Evolutionary conservation across 2,888 invertebrate species (phyloP).

Genomic region (Leucophenga montana): DNA sequence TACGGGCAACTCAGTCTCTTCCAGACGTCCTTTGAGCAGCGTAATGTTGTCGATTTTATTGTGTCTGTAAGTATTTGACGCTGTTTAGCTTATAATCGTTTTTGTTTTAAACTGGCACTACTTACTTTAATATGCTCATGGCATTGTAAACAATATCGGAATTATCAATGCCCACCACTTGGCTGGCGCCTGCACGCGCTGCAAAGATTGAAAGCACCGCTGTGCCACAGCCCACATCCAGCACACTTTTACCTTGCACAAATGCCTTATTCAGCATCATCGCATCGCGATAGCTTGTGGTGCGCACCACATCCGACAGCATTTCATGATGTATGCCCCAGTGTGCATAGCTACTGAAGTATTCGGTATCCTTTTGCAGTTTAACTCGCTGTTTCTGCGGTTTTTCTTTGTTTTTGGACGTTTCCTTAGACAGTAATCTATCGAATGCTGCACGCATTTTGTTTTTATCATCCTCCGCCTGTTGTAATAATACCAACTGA

Average conservation of each 20-base stretch:
- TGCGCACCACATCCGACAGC: slow-evolving; percentile 90
- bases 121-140: slow-evolving; percentile 90
- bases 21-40: slow-evolving; percentile 88
- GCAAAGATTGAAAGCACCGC: slow-evolving; percentile 99
- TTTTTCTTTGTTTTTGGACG: slow-evolving; percentile 67
- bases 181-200: slow-evolving; percentile 92
- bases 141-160: slow-evolving; percentile 97
- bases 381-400: slow-evolving; percentile 67
- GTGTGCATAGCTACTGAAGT: slow-evolving; percentile 90
- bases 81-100: neutral
- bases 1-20: slow-evolving; percentile 83
- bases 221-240: slow-evolving; percentile 98
- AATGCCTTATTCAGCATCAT: slow-evolving; percentile 82
- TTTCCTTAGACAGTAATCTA: slow-evolving; percentile 42
- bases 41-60: slow-evolving; percentile 78
- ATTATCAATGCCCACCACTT: slow-evolving; percentile 94
- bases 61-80: slow-evolving; percentile 52
- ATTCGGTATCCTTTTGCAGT: slow-evolving; percentile 81
- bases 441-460: slow-evolving; percentile 66
- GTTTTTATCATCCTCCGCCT: slow-evolving; percentile 74
- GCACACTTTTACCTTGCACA: slow-evolving; percentile 82
- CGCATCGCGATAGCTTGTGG: slow-evolving; percentile 89
- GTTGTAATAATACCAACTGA: slow-evolving; percentile 76
- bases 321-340: slow-evolving; percentile 95
- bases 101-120: neutral